Evolutionary conservation across 2,888 invertebrate genomes (phyloP).

Genomic region (Eupeodes latifasciatus): DNA sequence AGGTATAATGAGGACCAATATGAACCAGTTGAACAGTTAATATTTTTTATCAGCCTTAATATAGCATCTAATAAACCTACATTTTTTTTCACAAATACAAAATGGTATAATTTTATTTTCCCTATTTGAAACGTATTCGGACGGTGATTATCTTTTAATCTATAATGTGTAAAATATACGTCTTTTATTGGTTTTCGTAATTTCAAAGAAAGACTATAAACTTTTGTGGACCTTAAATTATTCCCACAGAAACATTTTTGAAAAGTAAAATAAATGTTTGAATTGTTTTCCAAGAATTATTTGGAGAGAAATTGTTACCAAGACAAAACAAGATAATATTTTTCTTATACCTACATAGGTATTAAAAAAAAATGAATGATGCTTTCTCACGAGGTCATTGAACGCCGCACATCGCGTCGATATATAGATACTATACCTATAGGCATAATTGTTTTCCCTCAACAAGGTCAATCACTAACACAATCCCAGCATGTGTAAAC

Average conservation of each 20-base stretch:
- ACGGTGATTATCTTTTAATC: not conserved
- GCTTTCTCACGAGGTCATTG: constrained; percentile 32
- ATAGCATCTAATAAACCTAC: no score
- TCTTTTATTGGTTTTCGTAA: not conserved
- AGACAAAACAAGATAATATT: not conserved
- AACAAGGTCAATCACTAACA: constrained; percentile 30
- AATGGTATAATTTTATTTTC: no score
- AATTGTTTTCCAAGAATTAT: constrained; percentile 4
- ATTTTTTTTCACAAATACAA: no score
- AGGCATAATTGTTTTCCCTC: not conserved
- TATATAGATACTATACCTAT: not conserved
- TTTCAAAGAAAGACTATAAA: not conserved
- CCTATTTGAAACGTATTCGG: not conserved
- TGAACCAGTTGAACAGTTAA: no score
- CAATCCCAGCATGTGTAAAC: not conserved
- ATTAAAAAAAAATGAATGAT: not conserved
- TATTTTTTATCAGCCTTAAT: no score
- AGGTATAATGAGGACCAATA: no score
- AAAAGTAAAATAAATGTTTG: not conserved
- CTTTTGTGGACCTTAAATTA: not conserved
- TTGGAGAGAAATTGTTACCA: not conserved
- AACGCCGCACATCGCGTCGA: not conserved
- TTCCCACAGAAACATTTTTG: not conserved
- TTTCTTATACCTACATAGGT: not conserved
- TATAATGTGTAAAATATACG: not conserved